Percentiles rank a stretch among this genome's conserved stretches.
phyloP scores from a whole-genome alignment of 2,797 vertebrate species.

The Botia kubotai region DNA sequence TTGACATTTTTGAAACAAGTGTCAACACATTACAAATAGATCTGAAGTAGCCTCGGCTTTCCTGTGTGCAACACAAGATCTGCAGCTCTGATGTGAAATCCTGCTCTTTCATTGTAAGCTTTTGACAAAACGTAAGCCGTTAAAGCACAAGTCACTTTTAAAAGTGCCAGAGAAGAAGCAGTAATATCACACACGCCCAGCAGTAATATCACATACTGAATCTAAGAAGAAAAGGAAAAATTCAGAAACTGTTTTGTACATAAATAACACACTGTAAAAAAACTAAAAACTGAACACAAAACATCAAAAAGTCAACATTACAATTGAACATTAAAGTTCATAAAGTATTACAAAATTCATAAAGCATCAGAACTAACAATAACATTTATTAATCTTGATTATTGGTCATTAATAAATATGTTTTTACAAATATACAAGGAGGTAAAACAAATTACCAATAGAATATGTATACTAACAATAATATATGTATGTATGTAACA shows the following conservation, averaged over 20 bases:
- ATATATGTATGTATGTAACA: no score
- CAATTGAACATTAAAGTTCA: no score
- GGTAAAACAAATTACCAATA: no score
- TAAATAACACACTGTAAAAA: not conserved
- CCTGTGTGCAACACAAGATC: slow-evolving; percentile 33
- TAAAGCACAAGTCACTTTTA: slow-evolving; percentile 47
- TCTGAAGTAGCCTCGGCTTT: slow-evolving; percentile 52
- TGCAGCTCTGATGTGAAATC: slow-evolving; percentile 46
- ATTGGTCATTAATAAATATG: no score
- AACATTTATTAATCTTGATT: no score
- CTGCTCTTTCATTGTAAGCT: slow-evolving; percentile 49
- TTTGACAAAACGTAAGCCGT: slow-evolving; percentile 55
- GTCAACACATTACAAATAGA: slow-evolving; percentile 57
- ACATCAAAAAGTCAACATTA: no score
- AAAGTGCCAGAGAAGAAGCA: slow-evolving; percentile 36
- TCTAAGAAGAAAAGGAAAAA: not conserved
- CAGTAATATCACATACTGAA: not conserved
- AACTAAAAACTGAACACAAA: no score
- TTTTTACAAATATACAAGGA: no score
- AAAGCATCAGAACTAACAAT: no score
- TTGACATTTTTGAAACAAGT: slow-evolving; percentile 54
- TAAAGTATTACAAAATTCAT: no score
- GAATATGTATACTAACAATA: no score
- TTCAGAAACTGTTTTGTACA: not conserved
- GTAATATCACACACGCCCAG: not conserved